phyloP scores from a whole-genome alignment of 2,797 vertebrate genomes.

The Micrastur ruficollis region DNA sequence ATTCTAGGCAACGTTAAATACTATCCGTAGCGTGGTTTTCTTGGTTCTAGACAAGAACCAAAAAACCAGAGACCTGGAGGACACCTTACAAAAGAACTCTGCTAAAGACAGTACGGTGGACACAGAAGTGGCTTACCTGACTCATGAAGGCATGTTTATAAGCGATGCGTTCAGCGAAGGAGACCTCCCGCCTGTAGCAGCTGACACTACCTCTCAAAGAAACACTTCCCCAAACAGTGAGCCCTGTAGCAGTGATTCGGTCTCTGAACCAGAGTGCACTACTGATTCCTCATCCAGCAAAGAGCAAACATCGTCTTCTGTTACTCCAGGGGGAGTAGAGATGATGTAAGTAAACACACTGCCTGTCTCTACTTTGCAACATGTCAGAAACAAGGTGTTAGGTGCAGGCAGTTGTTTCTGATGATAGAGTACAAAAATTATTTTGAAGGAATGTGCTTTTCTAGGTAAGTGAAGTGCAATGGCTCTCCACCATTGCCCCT shows the following conservation, averaged over 20 bases:
- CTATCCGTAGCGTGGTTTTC: slow-evolving; percentile 87
- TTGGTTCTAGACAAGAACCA: slow-evolving; percentile 90
- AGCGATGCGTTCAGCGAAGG: slow-evolving; percentile 87
- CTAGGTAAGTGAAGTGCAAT: not conserved
- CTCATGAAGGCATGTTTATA: slow-evolving; percentile 94
- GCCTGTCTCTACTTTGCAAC: not conserved
- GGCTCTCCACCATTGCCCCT: accelerated
- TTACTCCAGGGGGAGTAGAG: slow-evolving; percentile 73
- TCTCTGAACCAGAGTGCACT: slow-evolving; percentile 79
- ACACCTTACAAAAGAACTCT: slow-evolving; percentile 63
- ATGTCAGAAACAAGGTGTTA: accelerated
- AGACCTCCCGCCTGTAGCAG: slow-evolving; percentile 65
- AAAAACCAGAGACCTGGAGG: slow-evolving; percentile 78
- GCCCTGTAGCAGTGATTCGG: slow-evolving; percentile 79
- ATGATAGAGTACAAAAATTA: not conserved
- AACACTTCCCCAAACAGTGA: slow-evolving; percentile 72
- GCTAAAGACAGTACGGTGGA: slow-evolving; percentile 73
- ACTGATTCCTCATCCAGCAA: slow-evolving; percentile 85
- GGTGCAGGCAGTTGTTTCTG: not conserved
- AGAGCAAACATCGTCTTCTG: slow-evolving; percentile 77
- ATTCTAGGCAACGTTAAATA: slow-evolving; percentile 85
- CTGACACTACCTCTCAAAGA: slow-evolving; percentile 68
- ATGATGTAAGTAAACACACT: slow-evolving; percentile 78
- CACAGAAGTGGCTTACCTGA: slow-evolving; percentile 92
- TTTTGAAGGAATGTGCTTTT: not conserved